phyloP scores from a whole-genome alignment of 2,888 invertebrate genomes.

The Disparrhopalites patrizii region DNA sequence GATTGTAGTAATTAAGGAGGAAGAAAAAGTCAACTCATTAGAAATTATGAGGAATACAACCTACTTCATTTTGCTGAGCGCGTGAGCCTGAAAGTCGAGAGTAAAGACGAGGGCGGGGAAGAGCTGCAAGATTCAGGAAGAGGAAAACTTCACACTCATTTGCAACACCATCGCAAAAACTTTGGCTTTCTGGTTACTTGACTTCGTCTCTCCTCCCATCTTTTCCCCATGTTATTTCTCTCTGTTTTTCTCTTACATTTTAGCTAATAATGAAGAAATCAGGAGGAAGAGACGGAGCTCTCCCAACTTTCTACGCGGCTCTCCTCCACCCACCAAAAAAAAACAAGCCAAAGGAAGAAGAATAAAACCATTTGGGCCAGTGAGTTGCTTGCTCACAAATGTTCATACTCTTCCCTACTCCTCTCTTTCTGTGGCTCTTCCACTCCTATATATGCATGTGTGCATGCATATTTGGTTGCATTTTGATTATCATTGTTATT shows the following conservation, averaged over 20 bases:
- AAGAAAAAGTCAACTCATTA: background rate
- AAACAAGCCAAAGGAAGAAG: background rate
- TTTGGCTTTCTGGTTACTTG: no score
- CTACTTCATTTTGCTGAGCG: background rate
- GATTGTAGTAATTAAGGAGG: no score
- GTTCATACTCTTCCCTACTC: no score
- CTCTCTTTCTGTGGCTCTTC: no score
- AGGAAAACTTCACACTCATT: background rate
- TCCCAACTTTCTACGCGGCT: no score
- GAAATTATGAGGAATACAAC: slow-evolving; percentile 2
- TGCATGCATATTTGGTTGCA: slow-evolving; percentile 1
- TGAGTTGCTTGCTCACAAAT: no score
- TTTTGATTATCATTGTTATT: no score
- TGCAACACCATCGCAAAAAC: no score
- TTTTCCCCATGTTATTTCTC: background rate
- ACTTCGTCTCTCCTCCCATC: background rate
- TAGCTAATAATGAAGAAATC: no score
- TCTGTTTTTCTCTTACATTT: background rate
- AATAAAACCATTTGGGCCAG: background rate
- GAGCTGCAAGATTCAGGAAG: background rate
- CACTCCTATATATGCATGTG: background rate
- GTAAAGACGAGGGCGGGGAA: no score
- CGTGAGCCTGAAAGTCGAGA: no score
- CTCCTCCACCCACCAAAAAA: background rate
- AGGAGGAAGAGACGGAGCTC: no score